Base-by-base conservation (phyloP, 2,113 vertebrate genomes). In the Guaruba guarouba region DNA sequence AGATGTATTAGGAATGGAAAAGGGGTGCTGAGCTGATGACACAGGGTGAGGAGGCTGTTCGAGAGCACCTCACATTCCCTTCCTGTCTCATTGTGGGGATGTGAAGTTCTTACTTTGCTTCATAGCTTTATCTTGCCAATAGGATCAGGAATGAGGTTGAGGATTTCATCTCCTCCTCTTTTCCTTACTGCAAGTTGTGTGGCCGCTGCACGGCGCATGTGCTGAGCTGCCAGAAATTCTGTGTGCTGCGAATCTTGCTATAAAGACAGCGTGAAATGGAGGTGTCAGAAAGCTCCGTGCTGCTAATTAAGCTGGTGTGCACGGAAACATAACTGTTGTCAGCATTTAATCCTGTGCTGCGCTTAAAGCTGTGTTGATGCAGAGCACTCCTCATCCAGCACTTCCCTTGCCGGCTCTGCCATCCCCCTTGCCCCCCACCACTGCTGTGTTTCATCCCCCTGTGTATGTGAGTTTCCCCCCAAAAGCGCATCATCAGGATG, bases 231-330 rank as follows among this genome's bases (percentile, higher is more conserved):
- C 82, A 95, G 80, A 82, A 95, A 96, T 80, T 54, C 77, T 91
- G 57, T 4, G 0, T 51, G 64, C 91, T 79, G 82, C 67, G 91
- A 86, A 93, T 71, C 62, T 91, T 83, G 44, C 70, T 96, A 51
- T 85, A 92, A 82, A 96, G 91, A 79, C 77, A 87, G 92, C 41
- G 6, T 92, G 93, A 96, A 93, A 94, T 95, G 93, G 95, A 96
- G 92, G 93, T 95, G 93, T 96, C 95, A 92, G 86, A 89, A 94
- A 94, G 92, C 93, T 89, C 68, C 5, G 2, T 91, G 92, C 70
- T 7, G 28, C 83, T 96, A 96, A 96, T 95, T 96, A 96, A 92
- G 92, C 93, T 89, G 70, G 66, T 62, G 70, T 76, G 81, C 71
- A 52, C 6, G 1, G 77, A 91, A 95, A 94, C 81, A 43, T 71